Conservation (phyloP, 1,140 invertebrate species). For the Zelostemma sp. region DNA sequence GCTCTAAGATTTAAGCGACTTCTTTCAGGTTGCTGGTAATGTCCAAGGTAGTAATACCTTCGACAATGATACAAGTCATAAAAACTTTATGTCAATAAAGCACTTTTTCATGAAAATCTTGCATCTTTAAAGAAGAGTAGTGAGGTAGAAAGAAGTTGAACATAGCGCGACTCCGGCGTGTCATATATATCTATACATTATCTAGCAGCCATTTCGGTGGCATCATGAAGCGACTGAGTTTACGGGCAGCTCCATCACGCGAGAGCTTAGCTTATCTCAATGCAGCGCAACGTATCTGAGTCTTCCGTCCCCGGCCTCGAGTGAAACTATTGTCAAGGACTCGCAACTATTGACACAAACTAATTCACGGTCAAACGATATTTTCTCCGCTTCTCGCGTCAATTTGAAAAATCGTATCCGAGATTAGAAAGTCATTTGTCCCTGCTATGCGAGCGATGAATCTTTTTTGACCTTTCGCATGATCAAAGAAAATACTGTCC, state of each 20-base stretch:
- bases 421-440: constrained; percentile 57
- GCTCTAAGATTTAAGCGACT: no score
- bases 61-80: constrained; percentile 8
- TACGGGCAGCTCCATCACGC: constrained; percentile 65
- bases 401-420: constrained; percentile 51
- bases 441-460: constrained; percentile 28
- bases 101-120: constrained; percentile 1
- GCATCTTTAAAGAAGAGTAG: constrained; percentile 11
- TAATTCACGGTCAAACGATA: constrained; percentile 56
- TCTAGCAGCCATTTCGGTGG: constrained; percentile 63
- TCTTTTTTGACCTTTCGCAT: constrained; percentile 20
- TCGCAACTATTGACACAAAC: constrained; percentile 46
- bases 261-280: constrained; percentile 68
- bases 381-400: constrained; percentile 10
- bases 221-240: constrained; percentile 61
- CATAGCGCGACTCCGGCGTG: constrained; percentile 20
- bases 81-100: constrained; percentile 11
- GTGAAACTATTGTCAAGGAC: constrained; percentile 55
- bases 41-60: background rate
- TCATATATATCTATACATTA: constrained; percentile 61
- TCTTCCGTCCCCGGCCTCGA: constrained; percentile 55
- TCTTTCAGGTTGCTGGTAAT: constrained; percentile 3
- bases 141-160: constrained; percentile 33
- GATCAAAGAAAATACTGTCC: constrained; percentile 23
- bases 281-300: constrained; percentile 65